Conservation (phyloP, 2,113 vertebrate species). For the Phyllopteryx taeniolatus region DNA sequence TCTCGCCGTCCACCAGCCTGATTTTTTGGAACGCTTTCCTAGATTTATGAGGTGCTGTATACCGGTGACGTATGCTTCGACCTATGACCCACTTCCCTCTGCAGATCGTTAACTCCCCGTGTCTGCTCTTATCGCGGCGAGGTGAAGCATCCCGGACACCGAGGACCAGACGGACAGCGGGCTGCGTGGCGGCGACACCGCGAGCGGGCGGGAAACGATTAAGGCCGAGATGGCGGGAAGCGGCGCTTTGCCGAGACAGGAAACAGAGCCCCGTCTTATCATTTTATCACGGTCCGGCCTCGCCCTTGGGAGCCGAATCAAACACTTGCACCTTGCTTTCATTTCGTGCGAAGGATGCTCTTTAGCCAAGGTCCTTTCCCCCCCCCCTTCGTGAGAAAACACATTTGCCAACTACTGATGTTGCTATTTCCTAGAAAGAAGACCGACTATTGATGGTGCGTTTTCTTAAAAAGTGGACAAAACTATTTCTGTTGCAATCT, state of each 20-base stretch:
- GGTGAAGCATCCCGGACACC: conserved; percentile 22
- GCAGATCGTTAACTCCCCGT: conserved; percentile 42
- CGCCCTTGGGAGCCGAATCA: conserved; percentile 37
- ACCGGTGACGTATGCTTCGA: too few species aligned
- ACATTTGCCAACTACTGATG: too few species aligned
- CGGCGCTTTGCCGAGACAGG: conserved; percentile 44
- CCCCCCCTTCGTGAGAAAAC: background rate
- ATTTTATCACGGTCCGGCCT: conserved; percentile 43
- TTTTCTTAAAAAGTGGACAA: too few species aligned
- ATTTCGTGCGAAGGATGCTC: conserved; percentile 17
- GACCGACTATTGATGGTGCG: too few species aligned
- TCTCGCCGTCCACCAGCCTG: background rate
- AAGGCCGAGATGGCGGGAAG: conserved; percentile 48
- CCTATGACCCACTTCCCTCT: too few species aligned
- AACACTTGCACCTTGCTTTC: conserved; percentile 53
- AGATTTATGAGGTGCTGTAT: conserved; percentile 15
- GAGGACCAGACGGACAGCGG: background rate
- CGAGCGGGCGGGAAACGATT: conserved; percentile 52
- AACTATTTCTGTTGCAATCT: too few species aligned
- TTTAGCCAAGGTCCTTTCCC: background rate
- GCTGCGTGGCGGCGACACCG: conserved; percentile 9
- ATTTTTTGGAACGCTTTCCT: background rate
- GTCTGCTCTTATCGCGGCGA: conserved; percentile 17
- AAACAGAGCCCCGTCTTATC: conserved; percentile 53
- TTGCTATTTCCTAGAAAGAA: too few species aligned